Conservation (phyloP, 2,888 invertebrate species). For the Crossocerus cetratus region DNA sequence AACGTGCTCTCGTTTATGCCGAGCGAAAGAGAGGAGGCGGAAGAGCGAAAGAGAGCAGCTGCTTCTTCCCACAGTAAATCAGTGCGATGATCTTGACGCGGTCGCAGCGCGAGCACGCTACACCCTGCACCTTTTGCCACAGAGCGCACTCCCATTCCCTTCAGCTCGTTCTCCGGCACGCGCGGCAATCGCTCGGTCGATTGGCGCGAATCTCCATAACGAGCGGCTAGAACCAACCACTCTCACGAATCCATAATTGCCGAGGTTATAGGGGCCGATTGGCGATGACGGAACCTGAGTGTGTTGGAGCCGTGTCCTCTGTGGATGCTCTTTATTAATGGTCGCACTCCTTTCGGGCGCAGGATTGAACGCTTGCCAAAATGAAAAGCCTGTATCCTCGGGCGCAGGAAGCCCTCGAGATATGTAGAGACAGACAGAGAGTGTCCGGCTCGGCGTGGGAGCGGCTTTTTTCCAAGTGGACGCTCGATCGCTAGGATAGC, state of each 20-base stretch:
- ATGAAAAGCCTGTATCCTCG: not conserved
- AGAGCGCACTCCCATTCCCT: not conserved
- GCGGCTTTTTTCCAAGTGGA: not conserved
- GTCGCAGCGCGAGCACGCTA: constrained; percentile 29
- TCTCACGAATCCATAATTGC: constrained; percentile 6
- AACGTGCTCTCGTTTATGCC: constrained; percentile 68
- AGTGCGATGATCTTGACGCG: constrained; percentile 50
- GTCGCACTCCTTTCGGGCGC: not conserved
- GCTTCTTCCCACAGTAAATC: constrained; percentile 70
- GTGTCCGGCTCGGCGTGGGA: not conserved
- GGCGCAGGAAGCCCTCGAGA: not conserved
- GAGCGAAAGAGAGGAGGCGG: not conserved
- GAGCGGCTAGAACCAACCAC: not conserved
- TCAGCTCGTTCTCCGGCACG: not conserved
- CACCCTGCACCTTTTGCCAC: constrained; percentile 17
- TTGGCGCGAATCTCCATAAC: not conserved
- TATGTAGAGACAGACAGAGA: not conserved
- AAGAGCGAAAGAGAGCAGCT: constrained; percentile 9
- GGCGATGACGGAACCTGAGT: not conserved
- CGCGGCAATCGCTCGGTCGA: not conserved
- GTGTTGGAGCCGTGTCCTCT: not conserved
- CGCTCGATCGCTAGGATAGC: not conserved
- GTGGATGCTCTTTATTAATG: not conserved
- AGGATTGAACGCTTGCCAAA: not conserved
- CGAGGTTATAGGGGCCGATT: not conserved